Evolutionary conservation across 2,888 invertebrate genomes (phyloP).

Genomic region (Plemyria rubiginata): DNA sequence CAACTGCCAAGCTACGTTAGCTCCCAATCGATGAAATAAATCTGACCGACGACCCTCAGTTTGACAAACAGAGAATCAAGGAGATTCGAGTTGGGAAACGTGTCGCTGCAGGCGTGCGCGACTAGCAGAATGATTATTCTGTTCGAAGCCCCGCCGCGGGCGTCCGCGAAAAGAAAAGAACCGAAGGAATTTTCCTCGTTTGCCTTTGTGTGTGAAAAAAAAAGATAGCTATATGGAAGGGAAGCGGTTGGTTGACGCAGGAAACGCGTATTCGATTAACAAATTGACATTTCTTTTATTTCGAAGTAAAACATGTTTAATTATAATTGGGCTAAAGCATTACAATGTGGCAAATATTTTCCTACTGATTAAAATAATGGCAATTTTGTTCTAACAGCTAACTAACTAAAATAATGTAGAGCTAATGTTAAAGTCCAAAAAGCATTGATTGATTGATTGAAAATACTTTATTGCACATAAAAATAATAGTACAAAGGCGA

Average conservation of each 20-base stretch:
- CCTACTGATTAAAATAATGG: too few species aligned
- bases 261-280: conserved; percentile 21
- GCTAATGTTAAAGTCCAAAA: too few species aligned
- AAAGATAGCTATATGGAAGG: conserved; percentile 12
- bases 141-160: conserved; percentile 39
- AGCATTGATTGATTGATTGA: too few species aligned
- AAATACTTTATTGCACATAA: too few species aligned
- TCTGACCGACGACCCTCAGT: conserved; percentile 11
- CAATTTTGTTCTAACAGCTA: too few species aligned
- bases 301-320: not conserved
- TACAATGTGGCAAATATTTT: too few species aligned
- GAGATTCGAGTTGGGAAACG: conserved; percentile 27
- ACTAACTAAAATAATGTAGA: too few species aligned
- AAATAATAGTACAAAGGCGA: too few species aligned
- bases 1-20: not conserved
- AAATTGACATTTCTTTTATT: conserved; percentile 3
- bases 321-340: too few species aligned
- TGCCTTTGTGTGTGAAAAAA: conserved; percentile 33
- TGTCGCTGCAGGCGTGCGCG: conserved; percentile 35
- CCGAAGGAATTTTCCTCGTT: conserved; percentile 23
- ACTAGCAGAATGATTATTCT: conserved; percentile 35
- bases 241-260: conserved; percentile 12
- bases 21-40: conserved; percentile 5
- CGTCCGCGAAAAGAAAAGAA: conserved; percentile 35
- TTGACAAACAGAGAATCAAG: conserved; percentile 22